Evolutionary conservation across 2,797 vertebrate species (phyloP).

Genomic region (Thalassophryne amazonica): DNA sequence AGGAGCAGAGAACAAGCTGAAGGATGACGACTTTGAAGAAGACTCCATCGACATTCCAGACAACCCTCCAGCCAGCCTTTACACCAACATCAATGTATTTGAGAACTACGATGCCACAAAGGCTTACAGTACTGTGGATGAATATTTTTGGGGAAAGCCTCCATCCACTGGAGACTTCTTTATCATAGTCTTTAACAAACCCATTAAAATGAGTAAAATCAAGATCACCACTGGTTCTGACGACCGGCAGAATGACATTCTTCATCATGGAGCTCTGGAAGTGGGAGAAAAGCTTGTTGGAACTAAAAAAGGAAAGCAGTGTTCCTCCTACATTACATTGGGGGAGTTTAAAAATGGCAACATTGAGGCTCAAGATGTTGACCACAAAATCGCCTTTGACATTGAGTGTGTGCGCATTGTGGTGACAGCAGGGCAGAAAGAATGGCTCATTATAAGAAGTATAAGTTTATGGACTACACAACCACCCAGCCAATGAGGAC

Average conservation of each 20-base stretch:
- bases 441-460: conserved; percentile 95
- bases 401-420: conserved; percentile 92
- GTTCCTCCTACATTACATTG: conserved; percentile 87
- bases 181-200: conserved; percentile 88
- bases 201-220: conserved; percentile 89
- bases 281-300: conserved; percentile 87
- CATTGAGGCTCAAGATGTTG: conserved; percentile 89
- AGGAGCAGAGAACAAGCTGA: conserved; percentile 95
- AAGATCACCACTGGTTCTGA: conserved; percentile 94
- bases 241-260: conserved; percentile 91
- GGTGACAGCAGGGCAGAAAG: conserved; percentile 91
- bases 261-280: conserved; percentile 91
- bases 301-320: conserved; percentile 87
- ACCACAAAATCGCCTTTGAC: conserved; percentile 92
- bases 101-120: conserved; percentile 93
- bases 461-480: conserved; percentile 96
- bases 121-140: conserved; percentile 92
- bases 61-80: conserved; percentile 90
- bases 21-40: conserved; percentile 97
- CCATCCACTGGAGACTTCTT: conserved; percentile 90
- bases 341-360: conserved; percentile 95
- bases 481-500: conserved; percentile 76
- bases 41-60: conserved; percentile 95
- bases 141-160: conserved; percentile 96
- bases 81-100: conserved; percentile 96